Evolutionary conservation across 1,140 invertebrate species (phyloP), one percentile per base, ranked within the genome.

Genomic region (Sipha flava): DNA sequence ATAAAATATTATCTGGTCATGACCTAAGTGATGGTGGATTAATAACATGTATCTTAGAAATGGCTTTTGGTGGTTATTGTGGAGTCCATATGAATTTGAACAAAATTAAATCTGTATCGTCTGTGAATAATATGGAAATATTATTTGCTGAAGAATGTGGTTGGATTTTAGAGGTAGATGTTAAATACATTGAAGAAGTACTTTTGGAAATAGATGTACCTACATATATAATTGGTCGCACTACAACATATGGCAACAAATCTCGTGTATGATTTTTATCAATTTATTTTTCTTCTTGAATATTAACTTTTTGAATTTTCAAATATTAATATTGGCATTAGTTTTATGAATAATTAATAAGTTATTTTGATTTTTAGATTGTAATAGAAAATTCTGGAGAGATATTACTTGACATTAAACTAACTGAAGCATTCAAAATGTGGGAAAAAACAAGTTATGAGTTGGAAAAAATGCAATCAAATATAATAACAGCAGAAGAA

Each of bases 371-470:
- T 21, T 49, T 79, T 79, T 85, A 86, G 88, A 90, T 86, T 83
- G 86, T 82, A 37, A 86, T 97, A 23, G 86, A 83, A n/a, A 86
- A 91, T 0, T 90, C 92, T 80, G 87, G 87, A 4, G 83, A 86
- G 16, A 83, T 85, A 29, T 88, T 93, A 1, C 83, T 98, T 1
- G 85, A 91, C 45, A 89, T 90, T 18, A 87, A 87, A 5, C 87
- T 97, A 29, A 84, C 89, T 26, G 84, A 88, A 1, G 85, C 96
- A 29, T 91, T 94, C 84, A 88, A 90, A 83, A 89, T 92, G 81
- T 99, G 97, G 97, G 97, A 99, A 86, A 94, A 97, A 84, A 98
- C 96, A 0, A 98, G 96, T 86, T 98, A 93, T 84, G 90, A 91
- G 81, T 85, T 99, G 52, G 97, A 98, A 85, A 87, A 90, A 81